phyloP scores from a whole-genome alignment of 37 sponge, comb jelly and placozoan species.

The Chondrosia reniformis region DNA sequence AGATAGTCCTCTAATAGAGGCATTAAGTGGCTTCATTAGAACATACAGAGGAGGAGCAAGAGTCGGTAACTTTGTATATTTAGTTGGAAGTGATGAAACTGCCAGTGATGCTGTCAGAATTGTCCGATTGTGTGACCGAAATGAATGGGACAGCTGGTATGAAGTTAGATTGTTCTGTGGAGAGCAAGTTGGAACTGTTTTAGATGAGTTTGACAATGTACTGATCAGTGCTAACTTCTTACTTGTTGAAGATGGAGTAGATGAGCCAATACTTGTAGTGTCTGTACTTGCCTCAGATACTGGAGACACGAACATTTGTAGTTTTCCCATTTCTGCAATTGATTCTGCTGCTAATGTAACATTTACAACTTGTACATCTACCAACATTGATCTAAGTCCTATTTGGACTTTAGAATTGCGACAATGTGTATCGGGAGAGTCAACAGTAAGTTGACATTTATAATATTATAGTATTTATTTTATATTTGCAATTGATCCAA shows the following conservation, averaged over 20 bases:
- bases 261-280: background rate
- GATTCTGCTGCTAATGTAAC: background rate
- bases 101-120: background rate
- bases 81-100: background rate
- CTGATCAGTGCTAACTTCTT: background rate
- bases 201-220: background rate
- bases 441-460: background rate
- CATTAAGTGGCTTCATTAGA: background rate
- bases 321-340: background rate
- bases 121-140: background rate
- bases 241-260: background rate
- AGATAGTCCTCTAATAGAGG: background rate
- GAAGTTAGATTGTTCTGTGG: background rate
- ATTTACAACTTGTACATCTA: no score
- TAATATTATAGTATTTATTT: no score
- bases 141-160: slow-evolving; percentile 8
- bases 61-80: background rate
- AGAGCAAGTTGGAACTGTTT: no score
- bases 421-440: background rate
- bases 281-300: background rate
- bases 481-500: no score
- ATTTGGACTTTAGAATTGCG: no score
- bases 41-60: background rate
- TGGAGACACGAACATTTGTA: background rate
- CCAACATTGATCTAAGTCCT: no score